These are phyloP conservation scores for Mustela lutreola DNA, from an alignment of 2,113 vertebrate genomes.

Conservation along the genomic window DNA sequence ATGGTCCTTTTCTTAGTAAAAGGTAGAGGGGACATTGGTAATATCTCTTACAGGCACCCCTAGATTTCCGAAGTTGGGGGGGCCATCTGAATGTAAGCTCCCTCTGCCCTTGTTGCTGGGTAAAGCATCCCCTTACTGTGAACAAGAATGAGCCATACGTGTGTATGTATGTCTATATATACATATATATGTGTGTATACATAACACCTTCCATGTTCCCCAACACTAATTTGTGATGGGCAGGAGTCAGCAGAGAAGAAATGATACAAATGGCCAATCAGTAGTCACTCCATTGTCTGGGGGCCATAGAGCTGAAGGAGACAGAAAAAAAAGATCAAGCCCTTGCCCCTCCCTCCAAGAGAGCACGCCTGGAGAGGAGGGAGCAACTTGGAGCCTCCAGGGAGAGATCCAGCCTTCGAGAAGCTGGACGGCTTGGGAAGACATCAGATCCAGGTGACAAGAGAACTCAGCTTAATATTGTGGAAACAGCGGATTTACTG, in stretches of 20 bases:
- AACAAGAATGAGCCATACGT: background rate
- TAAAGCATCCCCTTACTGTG: background rate
- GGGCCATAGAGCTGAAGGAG: constrained; percentile 12
- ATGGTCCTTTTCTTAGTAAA: background rate
- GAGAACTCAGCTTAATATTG: constrained; percentile 50
- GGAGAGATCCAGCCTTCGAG: constrained; percentile 46
- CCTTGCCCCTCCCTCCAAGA: background rate
- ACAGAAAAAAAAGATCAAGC: background rate
- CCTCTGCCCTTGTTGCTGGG: background rate
- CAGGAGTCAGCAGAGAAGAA: background rate
- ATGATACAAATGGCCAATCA: constrained; percentile 28
- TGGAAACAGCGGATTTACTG: constrained; percentile 25
- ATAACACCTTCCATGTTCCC: background rate
- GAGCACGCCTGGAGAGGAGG: background rate
- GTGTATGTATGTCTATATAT: too few species aligned
- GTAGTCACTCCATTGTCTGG: constrained; percentile 1
- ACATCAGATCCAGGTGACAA: constrained; percentile 30
- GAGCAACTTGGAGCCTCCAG: constrained; percentile 42
- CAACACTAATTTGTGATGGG: background rate
- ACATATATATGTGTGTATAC: too few species aligned
- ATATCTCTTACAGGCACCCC: background rate
- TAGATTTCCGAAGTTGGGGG: background rate
- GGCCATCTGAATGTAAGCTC: background rate
- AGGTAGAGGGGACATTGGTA: background rate
- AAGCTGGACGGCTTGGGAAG: constrained; percentile 48